Base-by-base conservation (phyloP, 2,113 vertebrate species). In the Lathamus discolor region DNA sequence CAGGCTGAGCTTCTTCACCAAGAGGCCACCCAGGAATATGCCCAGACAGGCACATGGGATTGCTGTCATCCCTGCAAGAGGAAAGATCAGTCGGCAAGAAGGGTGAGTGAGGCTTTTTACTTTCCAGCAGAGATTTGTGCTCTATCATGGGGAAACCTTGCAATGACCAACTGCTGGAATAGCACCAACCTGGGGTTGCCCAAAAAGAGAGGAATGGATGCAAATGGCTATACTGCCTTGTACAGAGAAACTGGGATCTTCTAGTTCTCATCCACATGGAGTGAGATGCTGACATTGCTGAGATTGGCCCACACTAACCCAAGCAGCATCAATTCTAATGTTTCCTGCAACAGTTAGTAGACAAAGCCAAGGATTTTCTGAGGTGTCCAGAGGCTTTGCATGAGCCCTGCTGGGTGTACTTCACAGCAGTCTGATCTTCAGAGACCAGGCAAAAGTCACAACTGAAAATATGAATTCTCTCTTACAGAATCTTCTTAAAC, bases 1-100 rank as follows among this genome's bases (percentile, higher is more conserved):
- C 85, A 99, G 97, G 97, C 99, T 99, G 90, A 99, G 98, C 98
- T 99, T 99, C 97, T 99, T 99, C 95, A 99, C 99, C 96, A 99
- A 97, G 77, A 99, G 98, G 8, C 99, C 99, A 0, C 99, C 99
- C 97, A 99, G 98, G 97, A 99, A 99, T 97, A 99, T 99, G 48
- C 99, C 99, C 97, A 99, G 98, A 80, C 99, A 99, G 0, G 99
- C 99, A 18, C 99, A 99, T 0, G 99, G 99, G 94, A 99, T 99
- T 16, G 99, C 99, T 1, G 99, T 99, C 99, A 99, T 99, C 75
- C 99, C 99, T 99, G 96, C 44, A 86, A 83, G 67, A 94, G 46
- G 68, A 72, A 51, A 76, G 49, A 6, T 2, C 25, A 22, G 10
- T 85, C 15, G 95, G 10, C 66, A 66, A 55, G 33, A 35, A 66